Conservation (phyloP, 2,797 vertebrate species). For the Phataginus tetradactyla region DNA sequence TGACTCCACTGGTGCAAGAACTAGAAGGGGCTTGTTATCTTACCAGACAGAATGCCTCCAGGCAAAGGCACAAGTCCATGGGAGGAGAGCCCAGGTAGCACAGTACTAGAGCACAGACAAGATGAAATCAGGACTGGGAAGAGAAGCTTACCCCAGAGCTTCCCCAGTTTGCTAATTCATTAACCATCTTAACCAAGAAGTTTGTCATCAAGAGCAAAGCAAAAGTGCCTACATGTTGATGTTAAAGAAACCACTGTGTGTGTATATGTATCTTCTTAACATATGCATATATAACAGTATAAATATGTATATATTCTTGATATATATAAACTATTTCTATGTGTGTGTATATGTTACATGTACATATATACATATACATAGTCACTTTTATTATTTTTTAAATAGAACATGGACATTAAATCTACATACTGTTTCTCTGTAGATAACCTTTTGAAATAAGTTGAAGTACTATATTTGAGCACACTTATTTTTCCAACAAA, state of each 20-base stretch:
- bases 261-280: background rate
- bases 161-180: background rate
- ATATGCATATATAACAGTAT: background rate
- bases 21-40: background rate
- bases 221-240: background rate
- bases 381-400: background rate
- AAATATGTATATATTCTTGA: background rate
- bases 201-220: background rate
- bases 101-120: no score
- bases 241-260: background rate
- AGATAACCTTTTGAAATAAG: background rate
- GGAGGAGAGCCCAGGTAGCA: background rate
- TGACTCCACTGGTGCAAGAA: background rate
- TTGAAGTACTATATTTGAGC: background rate
- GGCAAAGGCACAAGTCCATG: no score
- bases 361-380: background rate
- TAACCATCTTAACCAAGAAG: background rate
- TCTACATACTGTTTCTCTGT: background rate
- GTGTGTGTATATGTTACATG: no score
- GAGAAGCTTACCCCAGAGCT: background rate
- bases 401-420: background rate
- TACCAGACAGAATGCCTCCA: background rate
- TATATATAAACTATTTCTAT: background rate
- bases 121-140: background rate
- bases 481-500: background rate